Evolutionary conservation across 2,797 vertebrate species (phyloP).

Genomic region (Siniperca scherzeri): DNA sequence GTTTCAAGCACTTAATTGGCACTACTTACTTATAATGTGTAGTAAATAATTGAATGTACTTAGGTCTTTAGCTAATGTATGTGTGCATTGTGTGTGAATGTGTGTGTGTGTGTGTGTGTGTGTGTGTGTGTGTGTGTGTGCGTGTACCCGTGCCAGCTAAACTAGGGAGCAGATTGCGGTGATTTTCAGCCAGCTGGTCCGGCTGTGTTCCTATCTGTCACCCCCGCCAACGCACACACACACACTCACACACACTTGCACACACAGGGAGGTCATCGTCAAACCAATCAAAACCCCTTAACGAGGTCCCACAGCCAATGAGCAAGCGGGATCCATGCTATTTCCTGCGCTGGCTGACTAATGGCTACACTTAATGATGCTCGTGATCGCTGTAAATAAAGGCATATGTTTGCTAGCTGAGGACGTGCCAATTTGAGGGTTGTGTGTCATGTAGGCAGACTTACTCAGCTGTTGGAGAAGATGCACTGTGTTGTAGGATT

Average conservation of each 20-base stretch:
- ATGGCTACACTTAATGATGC: conserved; percentile 60
- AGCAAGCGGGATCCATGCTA: conserved; percentile 51
- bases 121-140: conserved; percentile 12
- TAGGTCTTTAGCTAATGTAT: conserved; percentile 51
- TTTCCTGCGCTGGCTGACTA: conserved; percentile 64
- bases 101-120: conserved; percentile 11
- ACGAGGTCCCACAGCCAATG: conserved; percentile 65
- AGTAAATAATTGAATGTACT: conserved; percentile 45
- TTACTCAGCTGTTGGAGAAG: conserved; percentile 51
- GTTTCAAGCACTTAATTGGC: conserved; percentile 20
- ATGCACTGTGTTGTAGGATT: conserved; percentile 45
- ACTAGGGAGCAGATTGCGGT: conserved; percentile 78
- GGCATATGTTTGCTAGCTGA: conserved; percentile 71
- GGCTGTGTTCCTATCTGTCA: conserved; percentile 71
- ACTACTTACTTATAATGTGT: conserved; percentile 22
- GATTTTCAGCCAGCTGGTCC: conserved; percentile 81
- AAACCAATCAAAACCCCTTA: conserved; percentile 62
- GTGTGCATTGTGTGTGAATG: conserved; percentile 7
- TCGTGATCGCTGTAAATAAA: conserved; percentile 76
- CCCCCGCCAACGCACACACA: conserved; percentile 39
- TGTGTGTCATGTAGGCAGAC: conserved; percentile 39
- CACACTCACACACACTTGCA: neutral
- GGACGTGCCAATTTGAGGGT: conserved; percentile 32
- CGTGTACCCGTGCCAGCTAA: conserved; percentile 43
- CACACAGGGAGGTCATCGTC: conserved; percentile 53